Conservation (phyloP, 1,140 invertebrate species). For the Nasonia giraulti region DNA sequence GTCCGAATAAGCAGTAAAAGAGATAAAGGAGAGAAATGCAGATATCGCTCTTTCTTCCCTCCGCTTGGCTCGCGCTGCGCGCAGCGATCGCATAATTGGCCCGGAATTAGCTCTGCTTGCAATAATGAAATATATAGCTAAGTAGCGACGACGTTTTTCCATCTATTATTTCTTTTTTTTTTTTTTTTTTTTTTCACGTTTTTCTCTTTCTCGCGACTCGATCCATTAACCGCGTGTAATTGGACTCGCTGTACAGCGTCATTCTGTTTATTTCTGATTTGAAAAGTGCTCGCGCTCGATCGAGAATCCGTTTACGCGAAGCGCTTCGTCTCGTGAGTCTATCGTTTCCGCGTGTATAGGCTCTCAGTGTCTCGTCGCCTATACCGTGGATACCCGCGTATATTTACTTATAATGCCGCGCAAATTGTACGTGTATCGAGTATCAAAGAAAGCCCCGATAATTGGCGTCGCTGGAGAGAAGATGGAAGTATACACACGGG, state of each 20-base stretch:
- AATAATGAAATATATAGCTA: constrained; percentile 55
- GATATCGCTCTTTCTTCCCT: constrained; percentile 4
- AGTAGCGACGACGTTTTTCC: constrained; percentile 13
- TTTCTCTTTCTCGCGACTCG: too few relatives aligned
- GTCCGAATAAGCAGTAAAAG: constrained; percentile 34
- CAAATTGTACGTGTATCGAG: too few relatives aligned
- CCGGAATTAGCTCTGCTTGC: constrained; percentile 52
- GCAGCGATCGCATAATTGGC: constrained; percentile 48
- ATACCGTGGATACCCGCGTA: too few relatives aligned
- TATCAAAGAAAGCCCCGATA: too few relatives aligned
- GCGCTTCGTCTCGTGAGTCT: too few relatives aligned
- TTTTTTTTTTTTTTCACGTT: background rate
- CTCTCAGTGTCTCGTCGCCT: too few relatives aligned
- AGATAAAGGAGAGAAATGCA: constrained; percentile 32
- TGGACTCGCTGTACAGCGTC: too few relatives aligned
- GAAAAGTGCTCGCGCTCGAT: background rate
- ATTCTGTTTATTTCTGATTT: too few relatives aligned
- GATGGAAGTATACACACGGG: background rate
- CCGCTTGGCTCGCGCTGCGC: background rate
- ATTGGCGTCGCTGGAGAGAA: background rate
- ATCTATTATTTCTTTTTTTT: too few relatives aligned
- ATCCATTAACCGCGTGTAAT: too few relatives aligned
- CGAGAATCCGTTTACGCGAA: background rate
- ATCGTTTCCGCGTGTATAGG: too few relatives aligned
- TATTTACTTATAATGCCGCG: too few relatives aligned